A percentile compares a stretch with the other conserved stretches of the same genome.
Conservation (phyloP, 1,140 invertebrate genomes). For the Phymorhynchus buccinoides region DNA sequence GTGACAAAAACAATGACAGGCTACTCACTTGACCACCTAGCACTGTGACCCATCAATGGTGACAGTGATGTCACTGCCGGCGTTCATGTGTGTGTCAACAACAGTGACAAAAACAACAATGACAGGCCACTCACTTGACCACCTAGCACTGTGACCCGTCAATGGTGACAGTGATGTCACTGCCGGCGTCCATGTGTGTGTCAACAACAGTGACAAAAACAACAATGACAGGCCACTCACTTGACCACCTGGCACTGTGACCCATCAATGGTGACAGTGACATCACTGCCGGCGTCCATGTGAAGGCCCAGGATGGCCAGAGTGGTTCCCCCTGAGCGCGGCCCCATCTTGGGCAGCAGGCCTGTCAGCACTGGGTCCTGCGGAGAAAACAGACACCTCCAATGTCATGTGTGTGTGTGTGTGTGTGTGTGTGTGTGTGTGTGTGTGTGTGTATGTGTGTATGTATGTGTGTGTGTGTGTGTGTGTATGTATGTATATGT, state of each 20-base stretch:
- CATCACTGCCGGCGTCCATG: constrained; percentile 93
- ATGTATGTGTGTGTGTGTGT: too few relatives aligned
- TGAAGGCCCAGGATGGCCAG: constrained; percentile 91
- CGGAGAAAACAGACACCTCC: background rate
- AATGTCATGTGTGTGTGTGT: too few relatives aligned
- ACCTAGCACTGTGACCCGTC: constrained; percentile 87
- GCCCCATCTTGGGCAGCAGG: constrained; percentile 89
- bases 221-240: constrained; percentile 48
- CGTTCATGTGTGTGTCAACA: too few relatives aligned
- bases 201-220: constrained; percentile 75
- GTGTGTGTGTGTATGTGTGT: too few relatives aligned
- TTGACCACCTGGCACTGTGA: constrained; percentile 80
- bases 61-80: too few relatives aligned
- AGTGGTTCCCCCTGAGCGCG: constrained; percentile 93
- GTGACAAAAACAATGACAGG: too few relatives aligned
- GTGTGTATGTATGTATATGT: too few relatives aligned
- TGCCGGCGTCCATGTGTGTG: constrained; percentile 93
- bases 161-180: constrained; percentile 87
- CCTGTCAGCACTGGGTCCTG: constrained; percentile 59
- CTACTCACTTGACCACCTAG: too few relatives aligned
- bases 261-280: constrained; percentile 90
- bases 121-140: constrained; percentile 53
- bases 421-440: too few relatives aligned
- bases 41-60: too few relatives aligned
- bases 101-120: too few relatives aligned